Conservation (phyloP, 2,797 vertebrate genomes). For the Sparidentex hasta region DNA sequence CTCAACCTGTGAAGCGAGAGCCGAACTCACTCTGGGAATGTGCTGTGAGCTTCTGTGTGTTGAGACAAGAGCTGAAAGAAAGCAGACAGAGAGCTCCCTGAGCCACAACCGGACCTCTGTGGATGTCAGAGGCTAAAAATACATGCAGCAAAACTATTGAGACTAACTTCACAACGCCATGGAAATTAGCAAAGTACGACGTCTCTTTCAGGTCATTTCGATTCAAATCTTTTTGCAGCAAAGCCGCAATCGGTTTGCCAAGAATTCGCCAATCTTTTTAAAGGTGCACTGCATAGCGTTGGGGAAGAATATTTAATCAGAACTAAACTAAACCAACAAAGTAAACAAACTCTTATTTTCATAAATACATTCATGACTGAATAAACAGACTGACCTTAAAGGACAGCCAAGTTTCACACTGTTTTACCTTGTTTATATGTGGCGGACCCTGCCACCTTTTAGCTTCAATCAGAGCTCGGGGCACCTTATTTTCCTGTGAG, state of each 20-base stretch:
- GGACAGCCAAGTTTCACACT: too few species aligned
- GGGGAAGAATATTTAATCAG: too few species aligned
- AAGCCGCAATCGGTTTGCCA: too few species aligned
- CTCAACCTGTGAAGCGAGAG: not conserved
- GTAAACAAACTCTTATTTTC: too few species aligned
- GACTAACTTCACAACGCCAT: constrained; percentile 8
- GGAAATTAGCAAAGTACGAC: constrained; percentile 9
- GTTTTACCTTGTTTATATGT: too few species aligned
- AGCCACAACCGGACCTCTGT: constrained; percentile 47
- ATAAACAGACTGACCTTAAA: too few species aligned
- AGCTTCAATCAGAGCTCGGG: too few species aligned
- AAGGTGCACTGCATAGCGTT: too few species aligned
- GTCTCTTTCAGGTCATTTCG: not conserved
- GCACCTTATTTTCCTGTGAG: too few species aligned
- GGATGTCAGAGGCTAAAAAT: constrained; percentile 63
- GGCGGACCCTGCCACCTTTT: too few species aligned
- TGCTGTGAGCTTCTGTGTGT: constrained; percentile 29
- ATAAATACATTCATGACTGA: too few species aligned
- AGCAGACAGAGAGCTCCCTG: constrained; percentile 62
- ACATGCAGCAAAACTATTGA: constrained; percentile 40
- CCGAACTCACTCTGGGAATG: constrained; percentile 20
- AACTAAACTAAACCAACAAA: too few species aligned
- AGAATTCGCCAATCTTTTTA: not conserved
- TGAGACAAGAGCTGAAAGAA: constrained; percentile 67
- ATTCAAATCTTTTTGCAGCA: not conserved